Evolutionary conservation across 2,888 invertebrate species (phyloP).

Genomic region (Nyleta sp.): DNA sequence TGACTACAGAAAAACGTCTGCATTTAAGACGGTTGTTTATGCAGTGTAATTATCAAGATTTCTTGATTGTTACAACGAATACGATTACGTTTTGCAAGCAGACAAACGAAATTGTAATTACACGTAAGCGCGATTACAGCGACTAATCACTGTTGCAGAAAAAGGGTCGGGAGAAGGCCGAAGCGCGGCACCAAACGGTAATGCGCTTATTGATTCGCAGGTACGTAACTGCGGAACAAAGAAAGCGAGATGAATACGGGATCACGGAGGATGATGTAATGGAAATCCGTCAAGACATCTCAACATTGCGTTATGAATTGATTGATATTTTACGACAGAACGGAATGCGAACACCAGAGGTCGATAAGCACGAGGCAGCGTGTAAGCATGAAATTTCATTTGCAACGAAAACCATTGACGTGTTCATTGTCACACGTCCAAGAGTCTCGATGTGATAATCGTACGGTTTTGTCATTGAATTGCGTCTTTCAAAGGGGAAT

Average conservation of each 20-base stretch:
- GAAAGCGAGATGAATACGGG: constrained; percentile 94
- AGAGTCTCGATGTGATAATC: not conserved
- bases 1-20: too few relatives aligned
- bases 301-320: constrained; percentile 95
- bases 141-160: constrained; percentile 83
- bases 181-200: constrained; percentile 90
- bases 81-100: too few relatives aligned
- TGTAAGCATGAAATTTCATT: constrained; percentile 80
- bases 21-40: too few relatives aligned
- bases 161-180: constrained; percentile 88
- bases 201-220: constrained; percentile 95
- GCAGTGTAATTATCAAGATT: too few relatives aligned
- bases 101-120: not conserved
- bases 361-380: constrained; percentile 87
- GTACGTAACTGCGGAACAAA: constrained; percentile 94
- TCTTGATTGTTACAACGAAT: too few relatives aligned
- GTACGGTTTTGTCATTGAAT: not conserved
- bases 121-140: too few relatives aligned
- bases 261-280: constrained; percentile 99
- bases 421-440: constrained; percentile 11
- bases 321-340: constrained; percentile 95
- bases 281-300: constrained; percentile 98
- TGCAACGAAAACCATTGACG: not conserved
- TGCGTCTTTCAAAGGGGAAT: not conserved
- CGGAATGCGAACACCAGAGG: constrained; percentile 92